Evolutionary conservation across 30 jellyfish, hydroid and myxozoan species (phyloP).

Genomic region (Aurelia coerulea): DNA sequence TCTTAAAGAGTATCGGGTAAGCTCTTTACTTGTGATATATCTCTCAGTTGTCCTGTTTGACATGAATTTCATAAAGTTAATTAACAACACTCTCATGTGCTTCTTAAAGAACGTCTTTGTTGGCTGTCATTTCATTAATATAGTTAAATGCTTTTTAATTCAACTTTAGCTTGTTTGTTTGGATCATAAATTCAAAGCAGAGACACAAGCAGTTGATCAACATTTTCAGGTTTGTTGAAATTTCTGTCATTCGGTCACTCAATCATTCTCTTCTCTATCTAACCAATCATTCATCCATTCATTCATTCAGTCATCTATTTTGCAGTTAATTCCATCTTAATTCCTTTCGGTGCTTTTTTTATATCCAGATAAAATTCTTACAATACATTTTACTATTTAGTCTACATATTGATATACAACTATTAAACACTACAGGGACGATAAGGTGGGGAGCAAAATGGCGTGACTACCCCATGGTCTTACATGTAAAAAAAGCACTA

Average conservation of each 20-base stretch:
- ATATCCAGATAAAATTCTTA: too few relatives aligned
- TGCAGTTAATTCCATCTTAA: not conserved
- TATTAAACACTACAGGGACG: too few relatives aligned
- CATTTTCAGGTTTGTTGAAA: constrained; percentile 78
- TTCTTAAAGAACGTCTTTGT: too few relatives aligned
- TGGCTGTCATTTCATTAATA: too few relatives aligned
- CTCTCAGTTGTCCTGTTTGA: not conserved
- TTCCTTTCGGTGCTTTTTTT: too few relatives aligned
- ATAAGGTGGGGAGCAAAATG: too few relatives aligned
- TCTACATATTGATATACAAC: too few relatives aligned
- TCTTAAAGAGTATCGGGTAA: constrained; percentile 77
- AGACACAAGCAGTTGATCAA: constrained; percentile 90
- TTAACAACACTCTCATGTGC: too few relatives aligned
- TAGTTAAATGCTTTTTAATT: too few relatives aligned
- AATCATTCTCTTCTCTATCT: not conserved
- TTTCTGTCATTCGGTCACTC: not conserved
- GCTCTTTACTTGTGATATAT: not conserved
- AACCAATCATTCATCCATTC: not conserved
- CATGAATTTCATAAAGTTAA: not conserved
- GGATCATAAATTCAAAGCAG: constrained; percentile 88
- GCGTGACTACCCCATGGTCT: too few relatives aligned
- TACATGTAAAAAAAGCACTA: too few relatives aligned
- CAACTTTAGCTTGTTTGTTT: constrained; percentile 65
- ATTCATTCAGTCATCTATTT: not conserved
- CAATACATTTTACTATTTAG: too few relatives aligned